Evolutionary conservation across 2,113 vertebrate species (phyloP).

Genomic region (Halcyon senegalensis): DNA sequence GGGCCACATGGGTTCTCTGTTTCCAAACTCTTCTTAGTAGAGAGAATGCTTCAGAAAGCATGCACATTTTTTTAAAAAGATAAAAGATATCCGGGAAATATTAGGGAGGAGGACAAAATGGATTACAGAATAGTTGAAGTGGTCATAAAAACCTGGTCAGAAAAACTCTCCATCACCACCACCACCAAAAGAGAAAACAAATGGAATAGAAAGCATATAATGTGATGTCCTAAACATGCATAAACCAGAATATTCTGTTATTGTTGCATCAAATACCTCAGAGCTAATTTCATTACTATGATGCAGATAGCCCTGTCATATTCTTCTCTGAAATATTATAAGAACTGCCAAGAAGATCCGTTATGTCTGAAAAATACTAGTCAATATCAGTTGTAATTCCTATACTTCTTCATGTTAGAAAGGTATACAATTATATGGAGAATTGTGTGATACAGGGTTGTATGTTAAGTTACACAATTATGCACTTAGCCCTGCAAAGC

Average conservation of each 20-base stretch:
- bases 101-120: not conserved
- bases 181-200: not conserved
- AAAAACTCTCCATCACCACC: accelerated
- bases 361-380: not conserved
- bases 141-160: not conserved
- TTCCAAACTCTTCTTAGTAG: not conserved
- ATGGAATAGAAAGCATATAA: not conserved
- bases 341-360: not conserved
- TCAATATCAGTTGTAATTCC: not conserved
- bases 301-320: not conserved
- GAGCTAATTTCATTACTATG: not conserved
- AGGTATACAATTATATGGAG: not conserved
- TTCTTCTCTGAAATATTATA: not conserved
- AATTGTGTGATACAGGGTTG: not conserved
- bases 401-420: not conserved
- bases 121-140: not conserved
- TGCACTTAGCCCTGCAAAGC: not conserved
- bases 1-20: not conserved
- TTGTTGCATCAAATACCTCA: not conserved
- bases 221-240: not conserved
- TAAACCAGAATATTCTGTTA: not conserved
- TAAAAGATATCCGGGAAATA: not conserved
- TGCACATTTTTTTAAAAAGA: not conserved
- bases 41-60: not conserved
- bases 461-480: not conserved